Base-by-base conservation (phyloP, 2,113 vertebrate species). In the Podarcis muralis region DNA sequence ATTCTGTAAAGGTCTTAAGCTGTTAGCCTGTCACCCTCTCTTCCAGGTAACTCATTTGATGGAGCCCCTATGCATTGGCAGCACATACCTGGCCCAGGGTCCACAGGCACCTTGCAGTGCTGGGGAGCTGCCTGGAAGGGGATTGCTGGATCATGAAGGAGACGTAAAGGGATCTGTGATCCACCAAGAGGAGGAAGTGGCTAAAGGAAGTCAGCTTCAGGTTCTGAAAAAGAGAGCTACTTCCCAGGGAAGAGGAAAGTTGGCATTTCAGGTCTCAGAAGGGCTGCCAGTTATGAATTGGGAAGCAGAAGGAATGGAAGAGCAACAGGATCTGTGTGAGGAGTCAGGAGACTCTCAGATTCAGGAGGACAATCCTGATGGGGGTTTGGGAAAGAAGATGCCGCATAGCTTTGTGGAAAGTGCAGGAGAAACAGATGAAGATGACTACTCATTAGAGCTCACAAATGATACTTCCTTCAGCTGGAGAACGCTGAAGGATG, bases 41-140 rank as follows among this genome's bases (percentile, higher is more conserved):
- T 97, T 96, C 66, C 92, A 97, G 97, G 95, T 97, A 92, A 96
- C 95, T 92, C 96, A 97, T 90, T 95, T 97, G 94, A 92, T 97
- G 96, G 96, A 96, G 88, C 95, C 93, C 40, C 92, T 97, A 85
- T 27, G n/a, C 92, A 96, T 97, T 94, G 93, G 95, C 93, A 95
- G 92, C 89, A 91, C 84, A 65, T 91, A 94, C 48, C 91, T 95
- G 90, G 81, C 59, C 1, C 93, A 94, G 90, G 85, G 87, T 89
- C 87, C 0, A 65, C 77, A 90, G 78, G 69, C 81, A 92, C 89
- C 48, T 16, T 89, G 89, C 95, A 92, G 74, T 87, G 87, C 87
- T 6, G 90, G 80, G 77, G 89, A 94, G 76, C 84, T 91, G 88
- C 92, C 88, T 25, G 85, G 80, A 87, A 93, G 35, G 75, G 87